phyloP scores from a whole-genome alignment of 2,113 vertebrate genomes.

The Gnathonemus echidnorhynchus region DNA sequence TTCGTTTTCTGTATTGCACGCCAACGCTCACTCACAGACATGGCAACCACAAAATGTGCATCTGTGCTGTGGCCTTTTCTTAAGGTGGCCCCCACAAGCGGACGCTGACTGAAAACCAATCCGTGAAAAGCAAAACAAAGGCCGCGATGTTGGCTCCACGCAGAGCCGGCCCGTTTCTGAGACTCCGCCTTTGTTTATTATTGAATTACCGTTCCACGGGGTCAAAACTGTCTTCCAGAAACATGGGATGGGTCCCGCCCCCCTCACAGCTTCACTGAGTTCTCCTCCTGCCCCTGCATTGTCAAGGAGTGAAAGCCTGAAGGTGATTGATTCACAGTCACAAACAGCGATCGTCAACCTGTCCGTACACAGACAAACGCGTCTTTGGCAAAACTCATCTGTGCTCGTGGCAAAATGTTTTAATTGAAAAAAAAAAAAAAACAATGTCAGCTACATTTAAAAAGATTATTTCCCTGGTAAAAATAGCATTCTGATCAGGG shows the following conservation, averaged over 20 bases:
- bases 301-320: neutral
- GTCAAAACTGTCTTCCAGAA: neutral
- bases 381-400: neutral
- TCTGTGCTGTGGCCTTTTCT: neutral
- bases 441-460: neutral
- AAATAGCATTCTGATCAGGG: neutral
- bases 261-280: neutral
- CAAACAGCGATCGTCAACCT: neutral
- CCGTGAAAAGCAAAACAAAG: neutral
- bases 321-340: neutral
- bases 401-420: neutral
- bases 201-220: neutral
- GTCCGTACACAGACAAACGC: neutral
- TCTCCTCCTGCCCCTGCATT: neutral
- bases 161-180: neutral
- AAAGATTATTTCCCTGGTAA: neutral
- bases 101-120: neutral
- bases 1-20: neutral
- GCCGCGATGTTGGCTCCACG: neutral
- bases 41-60: neutral
- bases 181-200: neutral
- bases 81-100: neutral
- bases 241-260: neutral
- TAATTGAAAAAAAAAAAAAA: neutral
- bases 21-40: neutral